Base-by-base conservation (phyloP, 2,113 vertebrate genomes). In the Ophthalmolycus amberensis region DNA sequence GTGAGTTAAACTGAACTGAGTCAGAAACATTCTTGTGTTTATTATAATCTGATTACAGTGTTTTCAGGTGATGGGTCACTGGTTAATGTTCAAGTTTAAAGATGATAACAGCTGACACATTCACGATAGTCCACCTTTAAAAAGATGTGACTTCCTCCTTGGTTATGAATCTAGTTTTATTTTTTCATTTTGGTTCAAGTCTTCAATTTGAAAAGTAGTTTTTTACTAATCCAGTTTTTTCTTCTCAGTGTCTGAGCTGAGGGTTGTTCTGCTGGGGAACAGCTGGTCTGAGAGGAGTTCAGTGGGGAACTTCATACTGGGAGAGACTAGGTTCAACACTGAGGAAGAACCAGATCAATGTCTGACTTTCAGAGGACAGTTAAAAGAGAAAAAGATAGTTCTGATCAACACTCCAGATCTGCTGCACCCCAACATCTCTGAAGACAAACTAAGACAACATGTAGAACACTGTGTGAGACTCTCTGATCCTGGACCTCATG, bases 401-500 rank as follows among this genome's bases (percentile, higher is more conserved):
- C 3, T 20, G 1, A 74, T 90, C 75, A 88, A 82, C 78, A 86
- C 68, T 4, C 71, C 71, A 71, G 54, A 90, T 3, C 0, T 88
- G 59, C 59, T 46, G 14, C 6, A 2, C 52, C 52, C 29, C 1
- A 6, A n/a, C 11, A 38, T 78, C 18, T 58, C 70, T 34, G 8
- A 34, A 9, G 0, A 42, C 1, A 46, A 88, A 69, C 34, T 89
- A 65, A 52, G 8, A 52, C 3, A 59, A 6, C 1, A 42, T 18
- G 14, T 89, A 44, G 1, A 77, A 48, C 2, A 0, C 0, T 87
- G 79, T 74, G 42, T 82, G 70, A 34, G 34, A 0, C 34, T 34
- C 34, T 34, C 34, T 34, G 34, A 6, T 34, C 34, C 34, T 34
- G 89, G 90, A 68, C 90, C 89, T 87, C 87, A 89, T 34, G 34